Evolutionary conservation across 1,140 invertebrate species (phyloP).

Genomic region (Zaprionus capensis): DNA sequence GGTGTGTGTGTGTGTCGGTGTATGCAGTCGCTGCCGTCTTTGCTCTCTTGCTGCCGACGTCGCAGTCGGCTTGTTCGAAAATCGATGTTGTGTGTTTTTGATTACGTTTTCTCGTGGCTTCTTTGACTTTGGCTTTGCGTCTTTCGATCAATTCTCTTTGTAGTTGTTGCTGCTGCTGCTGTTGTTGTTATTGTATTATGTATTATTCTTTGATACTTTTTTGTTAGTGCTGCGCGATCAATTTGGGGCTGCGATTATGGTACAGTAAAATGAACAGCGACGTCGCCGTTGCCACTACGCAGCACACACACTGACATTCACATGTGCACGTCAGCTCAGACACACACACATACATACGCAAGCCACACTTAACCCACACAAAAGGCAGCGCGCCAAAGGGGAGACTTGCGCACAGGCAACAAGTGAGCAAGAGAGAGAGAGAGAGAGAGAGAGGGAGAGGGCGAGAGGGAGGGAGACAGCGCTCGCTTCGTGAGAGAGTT

Average conservation of each 20-base stretch:
- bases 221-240: constrained; percentile 72
- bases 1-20: constrained; percentile 32
- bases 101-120: constrained; percentile 77
- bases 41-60: constrained; percentile 18
- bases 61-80: constrained; percentile 65
- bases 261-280: constrained; percentile 79
- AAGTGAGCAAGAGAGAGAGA: neutral
- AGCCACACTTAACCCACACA: constrained; percentile 65
- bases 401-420: constrained; percentile 5
- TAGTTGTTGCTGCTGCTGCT: constrained; percentile 30
- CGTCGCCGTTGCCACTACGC: constrained; percentile 52
- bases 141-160: neutral
- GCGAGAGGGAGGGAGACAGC: neutral
- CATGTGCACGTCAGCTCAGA: constrained; percentile 49
- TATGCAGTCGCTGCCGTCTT: constrained; percentile 8
- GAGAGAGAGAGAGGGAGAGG: neutral
- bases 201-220: constrained; percentile 55
- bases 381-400: constrained; percentile 29
- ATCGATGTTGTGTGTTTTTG: constrained; percentile 74
- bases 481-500: constrained; percentile 76
- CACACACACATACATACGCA: constrained; percentile 22
- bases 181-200: constrained; percentile 53
- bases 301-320: constrained; percentile 43
- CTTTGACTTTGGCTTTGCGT: constrained; percentile 38
- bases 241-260: constrained; percentile 81